Evolutionary conservation across 1,140 invertebrate species (phyloP).

Genomic region (Penaeus vannamei): DNA sequence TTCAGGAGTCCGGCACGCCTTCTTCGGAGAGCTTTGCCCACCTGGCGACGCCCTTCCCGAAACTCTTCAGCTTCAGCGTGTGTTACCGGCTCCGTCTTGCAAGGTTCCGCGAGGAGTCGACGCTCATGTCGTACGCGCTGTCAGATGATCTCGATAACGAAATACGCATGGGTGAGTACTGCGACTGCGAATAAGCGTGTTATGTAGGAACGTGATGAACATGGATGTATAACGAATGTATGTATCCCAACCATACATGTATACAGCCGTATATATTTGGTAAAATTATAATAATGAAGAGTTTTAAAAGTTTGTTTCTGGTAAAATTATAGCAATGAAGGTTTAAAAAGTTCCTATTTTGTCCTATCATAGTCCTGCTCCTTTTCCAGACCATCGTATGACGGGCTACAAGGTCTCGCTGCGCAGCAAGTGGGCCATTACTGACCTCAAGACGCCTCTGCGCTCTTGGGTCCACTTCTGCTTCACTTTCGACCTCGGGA

Average conservation of each 20-base stretch:
- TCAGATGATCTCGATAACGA: conserved; percentile 38
- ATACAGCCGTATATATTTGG: too few relatives aligned
- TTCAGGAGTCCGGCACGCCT: conserved; percentile 29
- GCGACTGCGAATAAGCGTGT: too few relatives aligned
- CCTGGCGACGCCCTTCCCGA: conserved; percentile 19
- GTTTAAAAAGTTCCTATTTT: too few relatives aligned
- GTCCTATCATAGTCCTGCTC: too few relatives aligned
- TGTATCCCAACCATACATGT: too few relatives aligned
- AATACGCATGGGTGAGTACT: conserved; percentile 17
- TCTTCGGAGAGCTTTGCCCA: conserved; percentile 12
- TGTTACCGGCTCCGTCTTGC: conserved; percentile 19
- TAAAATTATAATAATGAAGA: too few relatives aligned
- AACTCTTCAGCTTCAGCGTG: conserved; percentile 13
- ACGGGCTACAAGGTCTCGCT: conserved; percentile 55
- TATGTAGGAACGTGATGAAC: too few relatives aligned
- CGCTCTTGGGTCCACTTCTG: conserved; percentile 59
- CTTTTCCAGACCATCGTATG: conserved; percentile 52
- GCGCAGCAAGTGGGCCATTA: conserved; percentile 51
- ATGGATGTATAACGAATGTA: too few relatives aligned
- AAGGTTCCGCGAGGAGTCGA: conserved; percentile 37
- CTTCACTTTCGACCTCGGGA: conserved; percentile 40
- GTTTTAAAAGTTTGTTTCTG: too few relatives aligned
- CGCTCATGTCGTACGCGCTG: conserved; percentile 29
- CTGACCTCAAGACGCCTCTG: conserved; percentile 51
- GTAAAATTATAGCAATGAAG: too few relatives aligned